These are phyloP conservation scores for Todiramphus saurophagus DNA, from an alignment of 2,113 vertebrate genomes.

Conservation along the genomic window DNA sequence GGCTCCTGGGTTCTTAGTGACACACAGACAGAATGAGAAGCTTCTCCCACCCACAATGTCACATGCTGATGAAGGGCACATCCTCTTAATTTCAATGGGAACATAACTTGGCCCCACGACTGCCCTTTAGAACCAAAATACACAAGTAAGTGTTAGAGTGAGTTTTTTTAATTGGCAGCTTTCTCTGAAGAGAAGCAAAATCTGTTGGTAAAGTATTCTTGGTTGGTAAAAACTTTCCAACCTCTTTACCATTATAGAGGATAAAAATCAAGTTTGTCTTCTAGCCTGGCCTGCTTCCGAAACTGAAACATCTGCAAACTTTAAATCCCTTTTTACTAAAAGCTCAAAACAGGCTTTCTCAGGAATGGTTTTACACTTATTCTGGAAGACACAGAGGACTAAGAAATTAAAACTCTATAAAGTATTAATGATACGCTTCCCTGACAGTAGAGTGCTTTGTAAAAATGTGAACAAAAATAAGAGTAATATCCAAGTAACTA, in stretches of 20 bases:
- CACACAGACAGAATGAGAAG: background rate
- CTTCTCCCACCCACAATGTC: background rate
- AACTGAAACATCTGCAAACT: slow-evolving; percentile 24
- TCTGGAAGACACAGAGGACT: background rate
- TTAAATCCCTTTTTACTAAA: background rate
- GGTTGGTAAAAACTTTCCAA: background rate
- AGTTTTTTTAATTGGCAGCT: background rate
- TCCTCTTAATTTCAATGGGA: background rate
- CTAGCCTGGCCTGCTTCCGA: background rate
- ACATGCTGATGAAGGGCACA: background rate
- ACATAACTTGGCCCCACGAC: background rate
- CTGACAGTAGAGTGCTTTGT: background rate
- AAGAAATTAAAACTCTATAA: background rate
- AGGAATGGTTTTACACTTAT: background rate
- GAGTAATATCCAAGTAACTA: background rate
- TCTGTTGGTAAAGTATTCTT: background rate
- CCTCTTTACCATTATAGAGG: background rate
- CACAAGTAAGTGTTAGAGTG: background rate
- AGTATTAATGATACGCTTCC: background rate
- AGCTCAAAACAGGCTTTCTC: background rate
- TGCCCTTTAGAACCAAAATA: background rate
- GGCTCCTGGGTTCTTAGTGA: background rate
- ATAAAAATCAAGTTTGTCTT: background rate
- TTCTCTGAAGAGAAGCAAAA: background rate
- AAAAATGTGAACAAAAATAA: background rate